phyloP scores from a whole-genome alignment of 2,888 invertebrate genomes.

The Blastobasis adustella region DNA sequence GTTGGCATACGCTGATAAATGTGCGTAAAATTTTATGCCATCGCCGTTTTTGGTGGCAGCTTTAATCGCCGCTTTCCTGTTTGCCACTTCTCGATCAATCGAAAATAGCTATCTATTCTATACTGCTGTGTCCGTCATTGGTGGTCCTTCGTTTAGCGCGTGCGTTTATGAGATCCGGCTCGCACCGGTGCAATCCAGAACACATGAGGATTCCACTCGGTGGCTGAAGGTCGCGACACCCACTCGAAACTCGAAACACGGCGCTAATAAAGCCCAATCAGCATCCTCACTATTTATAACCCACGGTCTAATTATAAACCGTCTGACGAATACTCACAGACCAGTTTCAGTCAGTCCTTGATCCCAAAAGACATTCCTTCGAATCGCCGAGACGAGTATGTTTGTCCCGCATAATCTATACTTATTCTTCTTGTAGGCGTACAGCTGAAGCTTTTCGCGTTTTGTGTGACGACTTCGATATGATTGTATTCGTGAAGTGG shows the following conservation, averaged over 20 bases:
- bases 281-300: slow-evolving; percentile 46
- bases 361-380: slow-evolving; percentile 28
- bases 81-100: background rate
- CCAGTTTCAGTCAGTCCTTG: slow-evolving; percentile 40
- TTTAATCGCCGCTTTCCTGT: slow-evolving; percentile 32
- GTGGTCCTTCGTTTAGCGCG: no score
- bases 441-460: slow-evolving; percentile 16
- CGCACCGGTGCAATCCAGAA: slow-evolving; percentile 38
- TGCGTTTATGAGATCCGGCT: slow-evolving; percentile 33
- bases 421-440: slow-evolving; percentile 20
- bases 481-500: background rate
- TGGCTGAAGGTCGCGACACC: slow-evolving; percentile 57
- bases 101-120: no score
- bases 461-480: background rate
- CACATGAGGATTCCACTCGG: slow-evolving; percentile 25
- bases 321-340: slow-evolving; percentile 34
- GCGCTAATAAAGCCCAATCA: slow-evolving; percentile 43
- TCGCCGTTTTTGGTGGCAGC: slow-evolving; percentile 22
- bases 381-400: slow-evolving; percentile 24
- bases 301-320: slow-evolving; percentile 49
- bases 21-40: slow-evolving; percentile 33
- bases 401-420: slow-evolving; percentile 21
- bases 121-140: no score
- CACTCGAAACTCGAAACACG: slow-evolving; percentile 46
- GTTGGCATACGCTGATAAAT: slow-evolving; percentile 32